Base-by-base conservation (phyloP, 2,888 invertebrate genomes). In the Drosophila mimetica region DNA sequence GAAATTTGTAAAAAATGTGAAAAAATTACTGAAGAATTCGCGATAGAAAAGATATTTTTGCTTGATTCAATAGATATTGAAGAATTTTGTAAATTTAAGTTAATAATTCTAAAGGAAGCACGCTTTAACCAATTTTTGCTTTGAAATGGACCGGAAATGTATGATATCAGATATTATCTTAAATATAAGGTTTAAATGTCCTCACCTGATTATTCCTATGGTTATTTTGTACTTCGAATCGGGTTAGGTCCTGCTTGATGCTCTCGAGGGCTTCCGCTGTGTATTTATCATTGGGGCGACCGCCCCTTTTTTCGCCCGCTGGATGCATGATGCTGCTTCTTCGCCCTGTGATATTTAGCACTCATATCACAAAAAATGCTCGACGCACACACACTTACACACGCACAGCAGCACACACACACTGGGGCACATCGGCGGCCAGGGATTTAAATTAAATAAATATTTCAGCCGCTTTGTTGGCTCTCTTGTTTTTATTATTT, bases 281-380 rank as follows among this genome's bases (percentile, higher is more conserved):
- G 82, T 92, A 92, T 86, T 91, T 90, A 90, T 90, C 91, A 90
- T 91, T 91, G 90, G 91, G 90, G 86, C 91, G 91, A 90, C 92
- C 80, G 77, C 80, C 91, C 90, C 91, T 91, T 91, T 92, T 92
- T 90, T 91, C 92, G 91, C 91, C 92, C 91, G 92, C 91, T 91
- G 91, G 90, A 91, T 92, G 91, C 92, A 92, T 92, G 84, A 73
- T 71, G 71, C 88, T 81, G 78, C 84, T 86, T 66, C 79, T 74
- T 69, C 76, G 76, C 80, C 55, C 69, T 89, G 89, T 86, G 89
- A 87, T 90, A 90, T 82, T 90, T 90, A 89, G 90, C 89, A 90
- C 90, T 91, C 92, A 92, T 92, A 92, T 92, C 92, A 92, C 73
- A 70, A 78, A 64, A 79, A 65, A 69, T 71, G 63, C 52, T 74